These are phyloP conservation scores for Onychomys leucogaster DNA, from an alignment of 2,797 vertebrate species.

Conservation along the genomic window DNA sequence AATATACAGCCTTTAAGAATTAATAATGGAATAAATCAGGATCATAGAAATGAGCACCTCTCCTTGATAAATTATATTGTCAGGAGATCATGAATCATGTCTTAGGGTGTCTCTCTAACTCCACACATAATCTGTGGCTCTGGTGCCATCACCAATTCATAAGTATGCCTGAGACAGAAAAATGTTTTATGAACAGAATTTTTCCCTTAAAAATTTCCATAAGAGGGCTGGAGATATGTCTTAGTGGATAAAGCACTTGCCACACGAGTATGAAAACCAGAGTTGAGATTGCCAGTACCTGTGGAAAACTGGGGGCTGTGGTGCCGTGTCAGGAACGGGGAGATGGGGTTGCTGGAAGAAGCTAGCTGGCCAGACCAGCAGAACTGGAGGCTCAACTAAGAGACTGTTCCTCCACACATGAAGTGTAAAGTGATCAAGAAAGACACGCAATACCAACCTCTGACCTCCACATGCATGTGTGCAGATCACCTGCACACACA, in stretches of 20 bases:
- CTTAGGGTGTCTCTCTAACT: slow-evolving; percentile 44
- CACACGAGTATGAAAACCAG: background rate
- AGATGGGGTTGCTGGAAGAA: background rate
- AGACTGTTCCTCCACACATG: background rate
- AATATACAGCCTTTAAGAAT: slow-evolving; percentile 78
- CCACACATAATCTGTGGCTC: background rate
- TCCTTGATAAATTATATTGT: slow-evolving; percentile 70
- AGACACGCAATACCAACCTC: background rate
- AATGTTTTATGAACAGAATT: slow-evolving; percentile 40
- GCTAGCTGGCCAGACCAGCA: background rate
- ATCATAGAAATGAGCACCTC: slow-evolving; percentile 71
- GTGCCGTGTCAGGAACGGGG: background rate
- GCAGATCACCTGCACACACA: background rate
- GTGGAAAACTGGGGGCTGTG: background rate
- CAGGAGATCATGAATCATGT: slow-evolving; percentile 65
- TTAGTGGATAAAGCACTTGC: background rate
- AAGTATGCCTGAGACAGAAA: background rate
- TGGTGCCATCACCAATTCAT: slow-evolving; percentile 29
- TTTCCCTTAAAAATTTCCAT: slow-evolving; percentile 9
- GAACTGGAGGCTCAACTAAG: background rate
- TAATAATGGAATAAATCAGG: slow-evolving; percentile 81
- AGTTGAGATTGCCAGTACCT: background rate
- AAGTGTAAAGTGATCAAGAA: background rate
- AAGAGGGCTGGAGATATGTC: background rate
- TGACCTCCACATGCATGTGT: background rate